A percentile compares a stretch with the other conserved stretches of the same genome.
Conservation (phyloP, 2,888 invertebrate species). For the Operophtera brumata region DNA sequence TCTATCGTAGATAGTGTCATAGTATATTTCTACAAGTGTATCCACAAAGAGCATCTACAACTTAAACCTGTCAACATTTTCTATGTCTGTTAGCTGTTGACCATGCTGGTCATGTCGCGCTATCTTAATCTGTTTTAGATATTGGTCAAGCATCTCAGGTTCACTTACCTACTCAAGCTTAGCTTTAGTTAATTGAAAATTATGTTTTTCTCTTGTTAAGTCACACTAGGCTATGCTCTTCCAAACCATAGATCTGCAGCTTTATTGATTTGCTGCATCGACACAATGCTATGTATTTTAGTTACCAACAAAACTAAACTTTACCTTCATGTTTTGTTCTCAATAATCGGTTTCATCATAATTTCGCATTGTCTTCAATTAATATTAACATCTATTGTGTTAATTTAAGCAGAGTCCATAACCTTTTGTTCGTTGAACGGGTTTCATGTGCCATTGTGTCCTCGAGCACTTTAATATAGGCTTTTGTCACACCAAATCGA, state of each 20-base stretch:
- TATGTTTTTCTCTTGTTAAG: too few relatives aligned
- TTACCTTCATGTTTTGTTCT: conserved; percentile 4
- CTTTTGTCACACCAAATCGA: conserved; percentile 1
- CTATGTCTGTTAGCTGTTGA: conserved; percentile 5
- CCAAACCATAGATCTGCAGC: background rate
- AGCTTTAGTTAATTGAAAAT: too few relatives aligned
- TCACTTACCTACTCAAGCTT: too few relatives aligned
- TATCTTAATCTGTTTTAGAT: conserved; percentile 12
- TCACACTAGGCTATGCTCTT: too few relatives aligned
- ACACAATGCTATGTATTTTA: background rate
- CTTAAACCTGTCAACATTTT: conserved; percentile 13
- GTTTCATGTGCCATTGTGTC: conserved; percentile 38
- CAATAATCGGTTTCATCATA: conserved; percentile 21
- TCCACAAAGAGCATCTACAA: conserved; percentile 16
- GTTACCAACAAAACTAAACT: background rate
- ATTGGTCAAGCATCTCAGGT: background rate
- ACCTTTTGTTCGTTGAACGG: conserved; percentile 29
- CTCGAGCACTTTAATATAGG: conserved; percentile 31
- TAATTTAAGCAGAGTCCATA: conserved; percentile 28
- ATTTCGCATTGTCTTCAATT: conserved; percentile 26
- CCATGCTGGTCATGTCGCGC: conserved; percentile 8
- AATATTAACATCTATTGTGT: conserved; percentile 29
- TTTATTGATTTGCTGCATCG: background rate
- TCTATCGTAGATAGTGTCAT: conserved; percentile 10
- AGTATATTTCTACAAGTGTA: conserved; percentile 6